Evolutionary conservation across 2,797 vertebrate genomes (phyloP), one percentile per base, ranked within the genome.

Genomic region (Alexandromys oeconomus): DNA sequence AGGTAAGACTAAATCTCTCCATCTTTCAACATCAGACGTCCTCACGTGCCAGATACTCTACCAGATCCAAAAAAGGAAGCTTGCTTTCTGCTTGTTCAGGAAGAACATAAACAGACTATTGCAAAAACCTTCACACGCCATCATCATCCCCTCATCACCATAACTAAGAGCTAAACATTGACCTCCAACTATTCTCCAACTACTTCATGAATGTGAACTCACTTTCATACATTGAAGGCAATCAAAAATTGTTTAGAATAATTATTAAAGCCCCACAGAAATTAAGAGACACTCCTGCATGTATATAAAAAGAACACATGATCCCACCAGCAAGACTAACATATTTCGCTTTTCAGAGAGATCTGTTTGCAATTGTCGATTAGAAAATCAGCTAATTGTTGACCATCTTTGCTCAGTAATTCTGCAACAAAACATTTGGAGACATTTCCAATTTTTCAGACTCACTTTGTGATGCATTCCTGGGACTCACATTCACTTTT

Each of bases 381-480:
- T 23, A 48, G 85, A 91, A 81, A 74, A 29, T 31, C 87, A 15
- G 43, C 86, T 57, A 34, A 19, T 51, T 46, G 84, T 51, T 54
- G 23, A 90, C 29, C 25, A 15, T 54, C 27, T 87, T 89, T 92
- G 54, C 67, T 61, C 11, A 92, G 37, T 54, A 87, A 88, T 13
- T 77, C 27, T 23, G 63, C 54, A 74, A 51, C 17, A 13, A 65
- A 63, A 57, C 61, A 84, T 51, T 48, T 59, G 57, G 5, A 86
- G 73, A 81, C 3, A 31, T 61, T 69, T 21, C 48, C 19, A 21
- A 23, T n/a, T 40, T 79, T 31, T 77, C 87, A 17, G n/a, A 96
- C 99, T 98, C 98, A 99, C 99, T 98, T 99, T 92, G 98, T 97
- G 92, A 99, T 94, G 91, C 99, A 99, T 40, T 99, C 99, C 94